These are phyloP conservation scores for Dynastes hyllus DNA, from an alignment of 2,888 invertebrate species.

Conservation along the genomic window DNA sequence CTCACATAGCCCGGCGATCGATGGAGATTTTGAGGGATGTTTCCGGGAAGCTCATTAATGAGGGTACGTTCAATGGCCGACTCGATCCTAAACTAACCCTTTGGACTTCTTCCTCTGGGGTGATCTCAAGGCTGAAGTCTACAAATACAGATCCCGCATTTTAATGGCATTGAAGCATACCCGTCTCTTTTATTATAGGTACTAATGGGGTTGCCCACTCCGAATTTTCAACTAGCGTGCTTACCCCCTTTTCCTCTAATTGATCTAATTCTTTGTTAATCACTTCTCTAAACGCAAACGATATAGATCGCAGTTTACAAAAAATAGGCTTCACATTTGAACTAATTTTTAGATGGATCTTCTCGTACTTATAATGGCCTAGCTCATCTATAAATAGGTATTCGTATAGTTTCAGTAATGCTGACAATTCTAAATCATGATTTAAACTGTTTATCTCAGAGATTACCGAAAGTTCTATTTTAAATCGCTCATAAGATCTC, in stretches of 20 bases:
- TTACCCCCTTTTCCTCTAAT: conserved; percentile 6
- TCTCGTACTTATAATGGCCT: background rate
- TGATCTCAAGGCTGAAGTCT: too few relatives aligned
- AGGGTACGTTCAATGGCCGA: too few relatives aligned
- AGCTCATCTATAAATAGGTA: background rate
- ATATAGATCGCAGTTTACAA: conserved; percentile 8
- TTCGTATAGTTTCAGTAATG: background rate
- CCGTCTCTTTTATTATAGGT: background rate
- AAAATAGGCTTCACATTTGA: background rate
- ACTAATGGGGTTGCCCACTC: background rate
- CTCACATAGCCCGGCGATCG: too few relatives aligned
- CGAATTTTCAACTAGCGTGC: background rate
- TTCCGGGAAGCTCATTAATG: too few relatives aligned
- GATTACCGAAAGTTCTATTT: background rate
- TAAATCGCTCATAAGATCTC: background rate
- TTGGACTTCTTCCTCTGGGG: too few relatives aligned
- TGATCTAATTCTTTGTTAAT: conserved; percentile 6
- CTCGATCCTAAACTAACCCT: too few relatives aligned
- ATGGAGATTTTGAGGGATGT: too few relatives aligned
- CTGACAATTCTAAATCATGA: background rate
- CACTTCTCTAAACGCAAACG: background rate
- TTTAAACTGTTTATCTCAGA: background rate
- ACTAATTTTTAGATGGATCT: background rate
- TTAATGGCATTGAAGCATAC: background rate
- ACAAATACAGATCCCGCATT: too few relatives aligned